Percentiles rank a stretch among this genome's conserved stretches.
These are phyloP conservation scores for Eulemur mongoz DNA, from an alignment of 2,797 vertebrate genomes.

Conservation along the genomic window DNA sequence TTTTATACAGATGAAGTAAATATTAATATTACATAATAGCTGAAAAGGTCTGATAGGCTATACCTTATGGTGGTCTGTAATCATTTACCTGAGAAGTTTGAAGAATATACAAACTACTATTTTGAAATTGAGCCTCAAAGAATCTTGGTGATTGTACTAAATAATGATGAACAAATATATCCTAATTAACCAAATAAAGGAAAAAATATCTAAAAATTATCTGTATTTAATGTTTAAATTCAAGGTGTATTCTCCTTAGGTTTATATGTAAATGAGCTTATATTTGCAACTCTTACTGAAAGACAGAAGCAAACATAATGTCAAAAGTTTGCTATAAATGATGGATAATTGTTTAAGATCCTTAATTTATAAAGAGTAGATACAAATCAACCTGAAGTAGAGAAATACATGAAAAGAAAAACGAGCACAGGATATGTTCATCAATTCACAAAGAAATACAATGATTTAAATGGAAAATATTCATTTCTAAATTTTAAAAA, in stretches of 20 bases:
- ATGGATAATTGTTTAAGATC: neutral
- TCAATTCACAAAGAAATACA: neutral
- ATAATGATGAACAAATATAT: neutral
- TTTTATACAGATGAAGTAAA: neutral
- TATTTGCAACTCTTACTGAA: no score
- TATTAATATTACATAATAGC: neutral
- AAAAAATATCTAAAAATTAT: neutral
- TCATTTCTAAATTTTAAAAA: neutral
- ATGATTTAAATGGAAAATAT: neutral
- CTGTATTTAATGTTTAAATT: neutral
- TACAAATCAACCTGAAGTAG: neutral
- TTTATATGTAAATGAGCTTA: neutral
- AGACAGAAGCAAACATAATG: neutral
- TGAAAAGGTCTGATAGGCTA: neutral
- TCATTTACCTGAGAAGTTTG: neutral
- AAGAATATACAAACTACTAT: neutral
- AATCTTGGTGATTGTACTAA: neutral
- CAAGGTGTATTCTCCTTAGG: neutral
- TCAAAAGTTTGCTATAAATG: neutral
- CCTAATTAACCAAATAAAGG: neutral
- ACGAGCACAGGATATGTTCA: neutral
- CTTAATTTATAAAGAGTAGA: neutral
- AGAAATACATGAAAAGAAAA: neutral
- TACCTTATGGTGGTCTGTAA: neutral
- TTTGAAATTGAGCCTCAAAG: neutral